Evolutionary conservation across 2,888 invertebrate genomes (phyloP), one percentile per base, ranked within the genome.

Genomic region (Hirtodrosophila confusa): DNA sequence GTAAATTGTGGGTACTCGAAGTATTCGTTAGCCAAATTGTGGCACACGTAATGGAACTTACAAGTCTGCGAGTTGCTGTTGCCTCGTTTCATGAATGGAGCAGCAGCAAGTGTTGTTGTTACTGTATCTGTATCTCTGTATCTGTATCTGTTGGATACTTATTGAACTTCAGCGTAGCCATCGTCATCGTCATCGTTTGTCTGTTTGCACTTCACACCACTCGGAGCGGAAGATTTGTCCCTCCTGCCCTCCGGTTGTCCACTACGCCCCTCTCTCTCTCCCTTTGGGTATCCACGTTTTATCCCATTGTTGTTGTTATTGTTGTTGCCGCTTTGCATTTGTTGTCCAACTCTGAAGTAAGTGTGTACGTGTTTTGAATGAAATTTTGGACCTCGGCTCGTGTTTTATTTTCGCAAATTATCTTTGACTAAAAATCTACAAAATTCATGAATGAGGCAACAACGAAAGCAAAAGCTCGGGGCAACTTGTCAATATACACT

Each of bases 361-460:
- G 79, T 76, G 29, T 66, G 83, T 82, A 73, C 86, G 80, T 86
- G 80, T 60, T 69, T 54, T 82, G 80, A 82, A 82, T 86, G 80
- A 86, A 82, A 72, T 75, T 70, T 61, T 64, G 51, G 35, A 41
- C 49, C 60, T 48, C 50, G 60, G 23, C 60, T 43, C 54, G 68
- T 69, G 63, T 72, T 76, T 79, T 72, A 57, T 74, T 73, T 77
- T 60, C 48, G 68, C 71, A 69, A 80, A 86, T 80, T 78, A 86
- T 86, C 80, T 83, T 33, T 49, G 74, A 58, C 77, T 77, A 53
- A 65, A 69, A 71, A 82, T 82, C 80, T 83, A 76, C 79, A 73
- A 75, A 70, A 77, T 79, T 79, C 80, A 82, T 82, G 86, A 82
- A 86, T 82, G 80, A 86, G 78, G 54, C 53, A 24, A 39, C 41